These are phyloP conservation scores for Panonychus citri DNA, from an alignment of 1,140 invertebrate species.

Conservation along the genomic window DNA sequence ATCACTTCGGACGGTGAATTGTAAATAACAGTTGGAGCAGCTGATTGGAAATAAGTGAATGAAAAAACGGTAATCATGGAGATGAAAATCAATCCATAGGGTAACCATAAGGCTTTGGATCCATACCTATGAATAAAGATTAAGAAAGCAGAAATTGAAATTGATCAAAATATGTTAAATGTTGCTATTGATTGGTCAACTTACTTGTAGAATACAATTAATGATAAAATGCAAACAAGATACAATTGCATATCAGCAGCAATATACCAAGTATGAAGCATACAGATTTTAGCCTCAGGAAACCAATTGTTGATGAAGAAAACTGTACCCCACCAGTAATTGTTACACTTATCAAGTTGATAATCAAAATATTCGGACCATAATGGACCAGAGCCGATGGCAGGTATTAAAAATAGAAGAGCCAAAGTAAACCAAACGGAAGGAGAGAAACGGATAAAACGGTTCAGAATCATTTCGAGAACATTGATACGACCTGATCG, in stretches of 20 bases:
- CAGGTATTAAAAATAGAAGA: conserved; percentile 11
- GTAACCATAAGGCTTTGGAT: neutral
- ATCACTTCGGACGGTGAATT: conserved; percentile 3
- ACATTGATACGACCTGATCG: conserved; percentile 8
- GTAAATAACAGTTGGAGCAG: conserved; percentile 6
- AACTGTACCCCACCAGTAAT: conserved; percentile 13
- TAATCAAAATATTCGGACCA: conserved; percentile 10
- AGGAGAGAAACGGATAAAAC: conserved; percentile 13
- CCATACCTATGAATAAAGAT: neutral
- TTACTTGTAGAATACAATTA: conserved; percentile 12
- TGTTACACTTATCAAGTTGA: conserved; percentile 10
- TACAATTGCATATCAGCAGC: conserved; percentile 15
- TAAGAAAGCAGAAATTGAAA: neutral
- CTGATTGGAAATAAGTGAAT: neutral
- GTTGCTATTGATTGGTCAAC: neutral
- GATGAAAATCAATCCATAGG: neutral
- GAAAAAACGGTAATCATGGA: neutral
- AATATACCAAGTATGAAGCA: conserved; percentile 15
- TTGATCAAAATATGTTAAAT: neutral
- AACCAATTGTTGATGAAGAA: conserved; percentile 15
- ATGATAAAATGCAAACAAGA: conserved; percentile 10
- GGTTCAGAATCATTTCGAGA: conserved; percentile 6
- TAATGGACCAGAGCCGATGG: conserved; percentile 11
- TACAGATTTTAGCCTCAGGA: conserved; percentile 5
- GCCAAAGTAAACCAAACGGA: conserved; percentile 8